Percentiles rank a stretch among this genome's conserved stretches.
These are phyloP conservation scores for Leptinotarsa tumamoca DNA, from an alignment of 2,888 invertebrate species.

Conservation along the genomic window DNA sequence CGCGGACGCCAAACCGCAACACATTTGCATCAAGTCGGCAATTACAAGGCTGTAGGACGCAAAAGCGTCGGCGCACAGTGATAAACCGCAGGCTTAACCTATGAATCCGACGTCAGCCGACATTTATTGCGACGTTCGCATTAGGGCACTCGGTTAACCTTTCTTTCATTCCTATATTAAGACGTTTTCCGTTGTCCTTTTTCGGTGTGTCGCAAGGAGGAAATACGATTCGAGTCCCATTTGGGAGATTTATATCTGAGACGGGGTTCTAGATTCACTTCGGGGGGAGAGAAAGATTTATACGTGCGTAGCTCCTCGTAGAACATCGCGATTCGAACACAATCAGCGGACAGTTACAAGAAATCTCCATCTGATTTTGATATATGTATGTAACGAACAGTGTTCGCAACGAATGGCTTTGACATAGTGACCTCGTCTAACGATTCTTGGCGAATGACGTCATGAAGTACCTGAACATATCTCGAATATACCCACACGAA, in stretches of 20 bases:
- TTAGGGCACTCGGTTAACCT: constrained; percentile 7
- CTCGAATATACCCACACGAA: too few species aligned
- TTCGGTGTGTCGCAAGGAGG: background rate
- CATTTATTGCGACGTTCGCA: constrained; percentile 8
- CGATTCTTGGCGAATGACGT: too few species aligned
- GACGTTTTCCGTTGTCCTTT: constrained; percentile 12
- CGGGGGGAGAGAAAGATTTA: background rate
- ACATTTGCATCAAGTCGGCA: constrained; percentile 18
- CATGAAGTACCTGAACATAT: too few species aligned
- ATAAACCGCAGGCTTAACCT: constrained; percentile 17
- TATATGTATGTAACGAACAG: too few species aligned
- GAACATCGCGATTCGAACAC: background rate
- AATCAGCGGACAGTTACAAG: background rate
- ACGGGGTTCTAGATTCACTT: background rate
- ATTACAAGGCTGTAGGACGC: background rate
- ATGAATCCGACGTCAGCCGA: constrained; percentile 5
- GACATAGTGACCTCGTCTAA: too few species aligned
- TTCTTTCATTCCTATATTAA: constrained; percentile 1
- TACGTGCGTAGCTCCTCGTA: background rate
- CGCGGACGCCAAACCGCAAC: constrained; percentile 5
- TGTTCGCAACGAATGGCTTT: too few species aligned
- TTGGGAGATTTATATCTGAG: background rate
- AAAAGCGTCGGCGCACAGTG: background rate
- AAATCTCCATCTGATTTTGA: background rate
- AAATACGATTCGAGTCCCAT: constrained; percentile 3